These are phyloP conservation scores for Pelmatolapia mariae DNA, from an alignment of 2,113 vertebrate species.

Conservation along the genomic window DNA sequence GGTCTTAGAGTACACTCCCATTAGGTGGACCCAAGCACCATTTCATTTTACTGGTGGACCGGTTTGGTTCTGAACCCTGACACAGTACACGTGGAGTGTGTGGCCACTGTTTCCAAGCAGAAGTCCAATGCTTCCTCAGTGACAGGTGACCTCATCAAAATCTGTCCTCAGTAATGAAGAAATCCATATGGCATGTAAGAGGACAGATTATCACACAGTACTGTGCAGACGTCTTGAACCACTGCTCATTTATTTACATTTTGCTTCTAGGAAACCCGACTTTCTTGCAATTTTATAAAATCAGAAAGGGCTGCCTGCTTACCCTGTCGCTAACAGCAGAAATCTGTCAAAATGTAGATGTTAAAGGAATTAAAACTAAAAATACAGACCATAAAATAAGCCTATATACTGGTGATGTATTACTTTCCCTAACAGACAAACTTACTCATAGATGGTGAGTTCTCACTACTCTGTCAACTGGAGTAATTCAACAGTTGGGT, in stretches of 20 bases:
- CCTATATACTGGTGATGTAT: neutral
- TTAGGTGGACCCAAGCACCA: neutral
- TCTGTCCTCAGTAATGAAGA: neutral
- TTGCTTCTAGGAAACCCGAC: neutral
- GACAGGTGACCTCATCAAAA: neutral
- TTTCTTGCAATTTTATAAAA: neutral
- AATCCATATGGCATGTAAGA: neutral
- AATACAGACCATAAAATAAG: neutral
- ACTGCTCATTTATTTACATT: neutral
- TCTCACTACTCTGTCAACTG: neutral
- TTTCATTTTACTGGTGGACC: neutral
- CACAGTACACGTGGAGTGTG: neutral
- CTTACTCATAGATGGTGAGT: neutral
- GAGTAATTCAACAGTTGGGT: neutral
- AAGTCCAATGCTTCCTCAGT: neutral
- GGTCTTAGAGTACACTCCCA: neutral
- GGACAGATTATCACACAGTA: neutral
- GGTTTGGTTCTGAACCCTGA: neutral
- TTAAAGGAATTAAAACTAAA: neutral
- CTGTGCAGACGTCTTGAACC: neutral
- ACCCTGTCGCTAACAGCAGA: neutral
- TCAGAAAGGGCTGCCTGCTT: neutral
- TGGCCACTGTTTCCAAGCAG: neutral
- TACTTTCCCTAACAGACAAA: neutral
- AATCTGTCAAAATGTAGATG: neutral